These are phyloP conservation scores for Enchytraeus crypticus DNA, from an alignment of 2,888 invertebrate species.

Conservation along the genomic window DNA sequence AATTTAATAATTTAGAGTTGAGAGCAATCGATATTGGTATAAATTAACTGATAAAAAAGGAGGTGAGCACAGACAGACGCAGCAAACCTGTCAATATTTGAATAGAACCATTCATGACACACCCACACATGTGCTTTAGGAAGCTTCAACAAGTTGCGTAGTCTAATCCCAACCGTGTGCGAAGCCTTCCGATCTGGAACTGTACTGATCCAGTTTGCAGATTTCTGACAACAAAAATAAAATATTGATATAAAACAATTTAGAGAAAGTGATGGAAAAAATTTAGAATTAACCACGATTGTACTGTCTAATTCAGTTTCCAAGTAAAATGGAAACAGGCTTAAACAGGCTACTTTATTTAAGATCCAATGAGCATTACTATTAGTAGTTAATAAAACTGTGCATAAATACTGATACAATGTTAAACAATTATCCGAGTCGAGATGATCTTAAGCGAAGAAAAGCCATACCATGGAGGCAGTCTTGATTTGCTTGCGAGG, in stretches of 20 bases:
- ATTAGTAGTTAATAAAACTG: no score
- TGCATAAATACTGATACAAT: no score
- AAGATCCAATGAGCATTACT: no score
- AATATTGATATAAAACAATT: background rate
- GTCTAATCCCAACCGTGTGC: slow-evolving; percentile 76
- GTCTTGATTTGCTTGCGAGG: slow-evolving; percentile 13
- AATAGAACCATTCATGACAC: slow-evolving; percentile 98
- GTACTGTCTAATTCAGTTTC: background rate
- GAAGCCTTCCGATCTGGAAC: slow-evolving; percentile 68
- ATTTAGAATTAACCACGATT: background rate
- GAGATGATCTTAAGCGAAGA: no score
- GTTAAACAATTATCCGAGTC: no score
- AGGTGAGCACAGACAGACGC: no score
- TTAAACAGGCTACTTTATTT: no score
- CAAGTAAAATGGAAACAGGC: background rate
- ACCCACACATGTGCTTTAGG: slow-evolving; percentile 99
- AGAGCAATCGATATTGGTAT: no score
- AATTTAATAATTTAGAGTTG: no score
- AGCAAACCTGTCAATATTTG: slow-evolving; percentile 87
- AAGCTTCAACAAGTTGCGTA: slow-evolving; percentile 76
- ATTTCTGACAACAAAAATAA: background rate
- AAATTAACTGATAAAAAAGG: no score
- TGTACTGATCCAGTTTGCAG: slow-evolving; percentile 23
- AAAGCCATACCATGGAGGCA: slow-evolving; percentile 9
- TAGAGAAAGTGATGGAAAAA: background rate